phyloP scores from a whole-genome alignment of 2,113 vertebrate species.

The Psephotus haematonotus region DNA sequence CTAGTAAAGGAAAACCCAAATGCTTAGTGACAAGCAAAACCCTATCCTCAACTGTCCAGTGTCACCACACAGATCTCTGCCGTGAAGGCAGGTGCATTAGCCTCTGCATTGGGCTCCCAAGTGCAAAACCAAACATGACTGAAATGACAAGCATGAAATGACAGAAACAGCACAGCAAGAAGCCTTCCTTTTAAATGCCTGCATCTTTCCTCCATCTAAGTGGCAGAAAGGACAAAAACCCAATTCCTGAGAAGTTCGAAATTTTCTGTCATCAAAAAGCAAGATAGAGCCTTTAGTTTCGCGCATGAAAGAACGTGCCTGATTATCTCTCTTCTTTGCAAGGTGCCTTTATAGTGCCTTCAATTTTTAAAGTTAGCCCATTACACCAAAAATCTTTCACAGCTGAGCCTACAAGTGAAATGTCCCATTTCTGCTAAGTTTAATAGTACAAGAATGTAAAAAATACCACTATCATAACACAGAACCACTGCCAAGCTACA shows the following conservation, averaged over 20 bases:
- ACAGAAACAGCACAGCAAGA: neutral
- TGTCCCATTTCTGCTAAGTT: neutral
- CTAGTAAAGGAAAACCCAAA: neutral
- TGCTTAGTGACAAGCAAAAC: neutral
- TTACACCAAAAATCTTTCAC: neutral
- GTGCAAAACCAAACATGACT: neutral
- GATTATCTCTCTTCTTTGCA: neutral
- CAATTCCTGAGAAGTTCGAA: neutral
- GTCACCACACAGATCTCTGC: neutral
- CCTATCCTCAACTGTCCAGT: rapidly evolving
- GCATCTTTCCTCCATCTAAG: neutral
- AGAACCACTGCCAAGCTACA: neutral
- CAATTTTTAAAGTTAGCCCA: neutral
- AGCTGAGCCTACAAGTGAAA: neutral
- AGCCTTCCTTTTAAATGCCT: neutral
- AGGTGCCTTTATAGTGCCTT: neutral
- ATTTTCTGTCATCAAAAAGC: neutral
- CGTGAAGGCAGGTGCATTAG: rapidly evolving
- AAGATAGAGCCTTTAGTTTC: neutral
- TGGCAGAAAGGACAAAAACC: neutral
- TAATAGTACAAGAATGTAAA: neutral
- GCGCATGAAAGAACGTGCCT: neutral
- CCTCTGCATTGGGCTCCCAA: neutral
- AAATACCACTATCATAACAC: neutral
- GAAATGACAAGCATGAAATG: neutral